phyloP scores from a whole-genome alignment of 2,797 vertebrate genomes.

The Benthosema pterotum region DNA sequence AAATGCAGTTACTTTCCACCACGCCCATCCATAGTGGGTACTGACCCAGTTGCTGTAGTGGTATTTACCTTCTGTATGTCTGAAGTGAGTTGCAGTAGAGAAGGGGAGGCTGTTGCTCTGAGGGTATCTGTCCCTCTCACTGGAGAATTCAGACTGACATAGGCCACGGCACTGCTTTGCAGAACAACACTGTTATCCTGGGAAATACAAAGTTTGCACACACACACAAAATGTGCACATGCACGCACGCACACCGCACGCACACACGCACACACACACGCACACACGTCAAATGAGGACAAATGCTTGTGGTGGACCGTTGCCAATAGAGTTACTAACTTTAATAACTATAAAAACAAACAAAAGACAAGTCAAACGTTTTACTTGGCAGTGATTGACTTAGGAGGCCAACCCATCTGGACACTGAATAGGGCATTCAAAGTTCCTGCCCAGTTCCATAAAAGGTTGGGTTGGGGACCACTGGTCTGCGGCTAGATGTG shows the following conservation, averaged over 20 bases:
- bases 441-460: too few relatives aligned
- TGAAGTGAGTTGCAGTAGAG: constrained; percentile 86
- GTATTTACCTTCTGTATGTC: constrained; percentile 80
- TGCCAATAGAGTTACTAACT: too few relatives aligned
- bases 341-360: too few relatives aligned
- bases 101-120: constrained; percentile 85
- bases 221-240: too few relatives aligned
- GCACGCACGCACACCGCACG: constrained; percentile 3
- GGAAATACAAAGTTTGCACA: constrained; percentile 52
- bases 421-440: too few relatives aligned
- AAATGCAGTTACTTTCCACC: too few relatives aligned
- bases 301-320: too few relatives aligned
- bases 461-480: too few relatives aligned
- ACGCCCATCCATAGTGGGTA: background rate
- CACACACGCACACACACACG: constrained; percentile 16
- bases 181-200: constrained; percentile 89
- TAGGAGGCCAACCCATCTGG: too few relatives aligned
- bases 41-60: background rate
- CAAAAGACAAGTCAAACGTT: too few relatives aligned
- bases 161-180: constrained; percentile 87
- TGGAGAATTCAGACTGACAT: constrained; percentile 87
- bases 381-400: too few relatives aligned
- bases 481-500: too few relatives aligned
- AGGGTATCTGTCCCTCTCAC: constrained; percentile 83
- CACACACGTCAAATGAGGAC: background rate